Conservation (phyloP, 2,888 invertebrate genomes). For the Cosmorhoe ocellata region DNA sequence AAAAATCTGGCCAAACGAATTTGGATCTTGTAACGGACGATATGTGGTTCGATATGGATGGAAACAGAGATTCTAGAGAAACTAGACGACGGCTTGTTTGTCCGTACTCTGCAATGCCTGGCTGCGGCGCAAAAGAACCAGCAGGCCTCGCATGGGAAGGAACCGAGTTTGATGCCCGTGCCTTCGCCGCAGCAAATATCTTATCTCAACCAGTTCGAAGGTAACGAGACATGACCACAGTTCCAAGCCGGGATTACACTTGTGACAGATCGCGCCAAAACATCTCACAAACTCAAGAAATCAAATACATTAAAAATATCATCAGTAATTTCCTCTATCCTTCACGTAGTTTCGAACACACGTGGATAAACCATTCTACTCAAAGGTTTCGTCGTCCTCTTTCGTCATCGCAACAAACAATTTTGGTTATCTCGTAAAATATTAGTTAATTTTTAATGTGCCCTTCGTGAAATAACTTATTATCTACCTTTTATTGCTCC, state of each 20-base stretch:
- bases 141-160: conserved; percentile 83
- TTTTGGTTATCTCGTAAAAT: no score
- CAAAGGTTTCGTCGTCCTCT: no score
- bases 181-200: conserved; percentile 98
- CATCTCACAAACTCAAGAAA: no score
- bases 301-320: no score
- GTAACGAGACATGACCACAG: conserved; percentile 62
- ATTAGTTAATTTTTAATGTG: no score
- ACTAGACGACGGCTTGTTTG: conserved; percentile 79
- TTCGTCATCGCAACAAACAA: no score
- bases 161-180: conserved; percentile 96
- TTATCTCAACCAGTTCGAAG: conserved; percentile 97
- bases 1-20: conserved; percentile 32
- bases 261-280: conserved; percentile 20
- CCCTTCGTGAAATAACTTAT: no score
- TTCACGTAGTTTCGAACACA: no score
- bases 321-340: no score
- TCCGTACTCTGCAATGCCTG: conserved; percentile 81
- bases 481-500: no score
- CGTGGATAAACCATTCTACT: no score
- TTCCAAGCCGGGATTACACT: conserved; percentile 47
- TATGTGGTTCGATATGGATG: conserved; percentile 17
- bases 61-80: conserved; percentile 76
- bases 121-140: conserved; percentile 79
- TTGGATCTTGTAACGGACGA: conserved; percentile 11